Evolutionary conservation across 1,140 invertebrate species (phyloP).

Genomic region (Dermatophagoides farinae): DNA sequence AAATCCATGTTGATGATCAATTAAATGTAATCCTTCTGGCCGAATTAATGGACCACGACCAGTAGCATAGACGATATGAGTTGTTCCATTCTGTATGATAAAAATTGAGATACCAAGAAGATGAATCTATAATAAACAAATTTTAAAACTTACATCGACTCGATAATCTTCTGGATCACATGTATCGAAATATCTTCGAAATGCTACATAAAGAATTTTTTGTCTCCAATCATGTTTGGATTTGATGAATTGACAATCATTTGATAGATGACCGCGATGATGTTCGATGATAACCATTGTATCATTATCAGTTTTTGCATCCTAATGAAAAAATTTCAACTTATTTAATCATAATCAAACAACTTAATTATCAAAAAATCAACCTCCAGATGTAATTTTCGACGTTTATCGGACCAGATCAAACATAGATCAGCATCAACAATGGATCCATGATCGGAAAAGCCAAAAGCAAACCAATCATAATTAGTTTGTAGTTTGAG

Average conservation of each 20-base stretch:
- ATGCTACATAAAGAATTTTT: slow-evolving; percentile 41
- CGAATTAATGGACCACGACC: slow-evolving; percentile 42
- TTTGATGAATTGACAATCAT: slow-evolving; percentile 22
- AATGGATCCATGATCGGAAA: slow-evolving; percentile 63
- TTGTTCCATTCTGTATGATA: slow-evolving; percentile 8
- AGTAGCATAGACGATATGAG: slow-evolving; percentile 54
- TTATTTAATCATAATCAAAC: background rate
- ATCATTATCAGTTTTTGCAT: slow-evolving; percentile 18
- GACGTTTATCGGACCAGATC: slow-evolving; percentile 47
- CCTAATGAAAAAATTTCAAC: slow-evolving; percentile 13
- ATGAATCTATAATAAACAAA: background rate
- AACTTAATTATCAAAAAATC: slow-evolving; percentile 16
- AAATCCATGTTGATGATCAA: slow-evolving; percentile 40
- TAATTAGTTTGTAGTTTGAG: slow-evolving; percentile 12
- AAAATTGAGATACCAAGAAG: background rate
- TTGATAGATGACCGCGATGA: slow-evolving; percentile 16
- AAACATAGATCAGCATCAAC: slow-evolving; percentile 63
- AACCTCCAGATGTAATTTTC: slow-evolving; percentile 43
- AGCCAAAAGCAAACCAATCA: slow-evolving; percentile 64
- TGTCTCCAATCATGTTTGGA: slow-evolving; percentile 29
- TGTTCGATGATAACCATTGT: slow-evolving; percentile 18
- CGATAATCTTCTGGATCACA: slow-evolving; percentile 73
- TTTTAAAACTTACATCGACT: slow-evolving; percentile 42
- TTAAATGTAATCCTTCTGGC: slow-evolving; percentile 40
- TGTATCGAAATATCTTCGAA: slow-evolving; percentile 64